Base-by-base conservation (phyloP, 2,888 invertebrate genomes). In the Agrochola lota region DNA sequence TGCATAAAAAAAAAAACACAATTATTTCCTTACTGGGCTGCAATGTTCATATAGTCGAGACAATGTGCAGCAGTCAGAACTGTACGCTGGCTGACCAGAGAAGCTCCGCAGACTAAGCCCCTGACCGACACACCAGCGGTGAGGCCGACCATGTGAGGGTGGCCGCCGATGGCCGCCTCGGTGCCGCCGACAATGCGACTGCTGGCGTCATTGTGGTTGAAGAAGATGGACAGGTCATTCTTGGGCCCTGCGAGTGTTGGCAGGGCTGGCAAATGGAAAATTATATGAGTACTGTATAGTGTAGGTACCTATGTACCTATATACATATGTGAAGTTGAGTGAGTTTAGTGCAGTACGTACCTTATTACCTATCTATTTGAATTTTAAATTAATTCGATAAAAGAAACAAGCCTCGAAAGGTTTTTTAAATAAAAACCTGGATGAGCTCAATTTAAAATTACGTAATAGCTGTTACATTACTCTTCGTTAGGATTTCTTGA, bases 31-130 rank as follows among this genome's bases (percentile, higher is more conserved):
- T 73, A 73, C 72, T 73, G 40, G 8, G 66, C 11, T 49, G 49
- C 46, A 15, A 72, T 52, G 52, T 72, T 26, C 0, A 77, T 76
- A 59, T 71, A 72, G 6, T 66, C 90, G 68, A 94, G 91, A 80
- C 95, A 95, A 71, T 95, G 95, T 0, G 95, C 95, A 2, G 95
- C 95, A 0, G 95, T 95, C 23, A 95, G 88, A 0, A 95, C 87
- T 35, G 89, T 90, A 2, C 92, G 82, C 0, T 49, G 72, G 4
- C 86, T 72, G 64, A 95, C 80, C 8, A 95, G 66, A n/a, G 95
- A 94, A 0, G 91, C 95, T 0, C 95, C 95, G 74, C 95, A 95
- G 8, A 93, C 5, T 74, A 92, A 91, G 55, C 88, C 91, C 6
- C 91, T 86, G 81, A 93, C 23, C 0, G 90, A 4, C 0, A 78